Evolutionary conservation across 2,113 vertebrate species (phyloP).

Genomic region (Hyperopisus bebe): DNA sequence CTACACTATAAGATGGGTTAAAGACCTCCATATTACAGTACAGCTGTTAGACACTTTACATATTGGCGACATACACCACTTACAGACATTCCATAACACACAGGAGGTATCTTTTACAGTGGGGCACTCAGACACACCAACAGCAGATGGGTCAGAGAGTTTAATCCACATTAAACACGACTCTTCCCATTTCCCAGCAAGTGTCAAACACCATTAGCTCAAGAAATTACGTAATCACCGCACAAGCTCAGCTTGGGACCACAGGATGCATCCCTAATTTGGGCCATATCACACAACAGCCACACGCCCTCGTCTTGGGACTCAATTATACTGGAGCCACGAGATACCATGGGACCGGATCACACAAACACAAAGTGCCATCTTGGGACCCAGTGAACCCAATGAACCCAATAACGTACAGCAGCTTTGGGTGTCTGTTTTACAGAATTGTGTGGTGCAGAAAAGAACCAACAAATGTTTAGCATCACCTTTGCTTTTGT

Average conservation of each 20-base stretch:
- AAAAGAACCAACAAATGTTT: constrained; percentile 30
- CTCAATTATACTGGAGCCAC: neutral
- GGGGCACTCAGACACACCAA: neutral
- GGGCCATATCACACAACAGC: neutral
- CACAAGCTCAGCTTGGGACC: neutral
- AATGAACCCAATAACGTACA: neutral
- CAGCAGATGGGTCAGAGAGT: neutral
- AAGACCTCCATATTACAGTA: neutral
- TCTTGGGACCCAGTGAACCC: neutral
- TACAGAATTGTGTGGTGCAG: neutral
- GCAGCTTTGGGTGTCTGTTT: neutral
- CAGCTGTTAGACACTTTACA: neutral
- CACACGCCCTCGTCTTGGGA: neutral
- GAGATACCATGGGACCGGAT: neutral
- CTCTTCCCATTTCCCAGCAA: neutral
- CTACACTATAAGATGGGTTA: neutral
- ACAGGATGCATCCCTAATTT: neutral
- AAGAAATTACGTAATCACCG: neutral
- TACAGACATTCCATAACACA: neutral
- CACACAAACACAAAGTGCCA: neutral
- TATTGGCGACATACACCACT: neutral
- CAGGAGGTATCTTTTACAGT: neutral
- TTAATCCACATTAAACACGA: neutral
- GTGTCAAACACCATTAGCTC: neutral
- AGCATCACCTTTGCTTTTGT: constrained; percentile 86